Evolutionary conservation across 2,888 invertebrate species (phyloP), one percentile per base, ranked within the genome.

Genomic region (Autographa gamma): DNA sequence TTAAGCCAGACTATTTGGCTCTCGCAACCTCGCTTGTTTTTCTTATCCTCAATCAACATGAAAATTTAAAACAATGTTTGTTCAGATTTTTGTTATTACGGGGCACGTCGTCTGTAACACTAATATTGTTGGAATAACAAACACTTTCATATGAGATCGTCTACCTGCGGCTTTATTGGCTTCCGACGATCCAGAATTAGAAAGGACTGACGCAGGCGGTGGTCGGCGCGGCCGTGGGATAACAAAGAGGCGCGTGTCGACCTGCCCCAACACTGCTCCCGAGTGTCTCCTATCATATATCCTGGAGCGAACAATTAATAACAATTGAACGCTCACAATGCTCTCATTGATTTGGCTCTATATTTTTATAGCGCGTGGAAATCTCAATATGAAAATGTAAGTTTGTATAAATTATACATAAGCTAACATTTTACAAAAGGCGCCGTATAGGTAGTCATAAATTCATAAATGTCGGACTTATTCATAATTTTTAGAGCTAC

Each of bases 1-100:
- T 31, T 52, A 16, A 7, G 60, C 54, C 77, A 60, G 64, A 52
- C 78, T 14, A 5, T 18, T 60, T 38, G 54, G 52, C 79, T 63
- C 63, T 68, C 79, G 52, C 63, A 25, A 19, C 16, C 31, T 60
- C 43, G 19, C 54, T 56, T 32, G 52, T 48, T 43, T 74, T 66
- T 31, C 32, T 43, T 63, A 56, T 52, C 18, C 52, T 34, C 75
- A 63, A 60, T 64, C 34, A 32, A 74, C 61, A 61, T 61, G 59
- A 59, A 65, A 59, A 43, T 65, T 65, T 59, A 25, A 61, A 59
- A 43, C 52, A 18, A 25, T 62, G 61, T 75, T 79, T 52, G 31
- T 63, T 19, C 38, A 19, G 14, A 34, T 19, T 38, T 60, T 31
- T 63, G 18, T 64, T 25, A 38, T n/a, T 63, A 38, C 14, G 18